Percentiles rank a stretch among this genome's conserved stretches.
These are phyloP conservation scores for Conops quadrifasciatus DNA, from an alignment of 2,888 invertebrate species.

Conservation along the genomic window DNA sequence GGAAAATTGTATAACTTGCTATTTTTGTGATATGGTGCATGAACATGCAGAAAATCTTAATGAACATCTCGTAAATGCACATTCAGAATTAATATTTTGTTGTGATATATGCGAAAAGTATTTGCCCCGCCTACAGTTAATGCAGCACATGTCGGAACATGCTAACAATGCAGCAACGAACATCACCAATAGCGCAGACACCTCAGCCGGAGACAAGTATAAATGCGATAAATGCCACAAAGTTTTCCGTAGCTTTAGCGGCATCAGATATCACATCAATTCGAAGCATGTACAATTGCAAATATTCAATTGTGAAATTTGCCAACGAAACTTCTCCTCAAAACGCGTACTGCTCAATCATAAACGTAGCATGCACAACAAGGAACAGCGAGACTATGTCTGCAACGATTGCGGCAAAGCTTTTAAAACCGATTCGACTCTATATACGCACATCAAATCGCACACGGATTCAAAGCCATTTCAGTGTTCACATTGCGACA, in stretches of 20 bases:
- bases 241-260: constrained; percentile 36
- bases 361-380: constrained; percentile 40
- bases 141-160: constrained; percentile 65
- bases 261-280: constrained; percentile 37
- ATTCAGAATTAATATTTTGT: constrained; percentile 62
- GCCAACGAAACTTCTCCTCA: constrained; percentile 44
- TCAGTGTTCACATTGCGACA: constrained; percentile 41
- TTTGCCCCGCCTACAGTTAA: constrained; percentile 60
- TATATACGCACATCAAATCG: constrained; percentile 42
- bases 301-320: constrained; percentile 70
- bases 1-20: neutral
- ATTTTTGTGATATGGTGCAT: constrained; percentile 16
- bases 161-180: constrained; percentile 46
- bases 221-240: constrained; percentile 41
- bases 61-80: constrained; percentile 59
- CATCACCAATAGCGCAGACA: too few relatives aligned
- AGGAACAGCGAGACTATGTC: constrained; percentile 36
- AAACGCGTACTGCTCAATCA: constrained; percentile 43
- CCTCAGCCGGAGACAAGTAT: neutral
- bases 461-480: constrained; percentile 33
- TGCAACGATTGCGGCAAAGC: constrained; percentile 41
- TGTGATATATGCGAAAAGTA: constrained; percentile 65
- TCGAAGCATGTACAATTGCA: constrained; percentile 36
- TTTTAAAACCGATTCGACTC: constrained; percentile 44
- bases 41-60: constrained; percentile 14